Evolutionary conservation across 2,797 vertebrate genomes (phyloP).

Genomic region (Microctenopoma stevenorrisi): DNA sequence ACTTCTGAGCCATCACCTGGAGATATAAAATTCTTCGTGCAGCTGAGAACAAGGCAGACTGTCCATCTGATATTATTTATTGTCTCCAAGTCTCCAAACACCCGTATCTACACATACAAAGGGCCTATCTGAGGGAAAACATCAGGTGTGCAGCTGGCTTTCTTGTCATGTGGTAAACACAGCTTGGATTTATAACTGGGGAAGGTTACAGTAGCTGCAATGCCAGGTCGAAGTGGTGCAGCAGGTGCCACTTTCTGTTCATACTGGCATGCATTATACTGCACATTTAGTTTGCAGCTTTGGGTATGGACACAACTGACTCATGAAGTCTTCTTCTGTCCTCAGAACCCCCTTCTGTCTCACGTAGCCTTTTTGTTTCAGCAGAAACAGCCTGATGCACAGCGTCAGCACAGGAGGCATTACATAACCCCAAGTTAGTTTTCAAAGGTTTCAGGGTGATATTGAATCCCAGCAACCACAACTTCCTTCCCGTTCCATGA

Average conservation of each 20-base stretch:
- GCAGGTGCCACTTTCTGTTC: too few relatives aligned
- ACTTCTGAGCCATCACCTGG: slow-evolving; percentile 53
- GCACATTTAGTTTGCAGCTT: too few relatives aligned
- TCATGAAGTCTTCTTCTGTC: too few relatives aligned
- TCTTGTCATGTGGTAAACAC: slow-evolving; percentile 44
- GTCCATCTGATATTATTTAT: slow-evolving; percentile 61
- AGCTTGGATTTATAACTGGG: slow-evolving; percentile 47
- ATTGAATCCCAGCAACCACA: slow-evolving; percentile 45
- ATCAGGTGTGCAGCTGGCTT: slow-evolving; percentile 47
- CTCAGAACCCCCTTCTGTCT: too few relatives aligned
- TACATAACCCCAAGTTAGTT: slow-evolving; percentile 25
- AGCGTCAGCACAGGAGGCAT: slow-evolving; percentile 11
- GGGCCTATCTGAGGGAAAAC: slow-evolving; percentile 29
- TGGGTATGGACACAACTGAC: too few relatives aligned
- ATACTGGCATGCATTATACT: too few relatives aligned
- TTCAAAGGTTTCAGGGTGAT: slow-evolving; percentile 33
- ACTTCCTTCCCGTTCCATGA: slow-evolving; percentile 64
- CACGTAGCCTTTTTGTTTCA: too few relatives aligned
- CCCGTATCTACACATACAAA: slow-evolving; percentile 41
- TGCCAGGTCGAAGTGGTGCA: background rate
- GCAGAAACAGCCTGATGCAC: too few relatives aligned
- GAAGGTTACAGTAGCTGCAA: slow-evolving; percentile 19
- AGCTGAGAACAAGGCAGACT: slow-evolving; percentile 29
- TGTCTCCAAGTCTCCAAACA: slow-evolving; percentile 53
- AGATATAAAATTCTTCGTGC: slow-evolving; percentile 46